A percentile compares a stretch with the other conserved stretches of the same genome.
Evolutionary conservation across 2,113 vertebrate genomes (phyloP).

Genomic region (Mesembrinibis cayennensis): DNA sequence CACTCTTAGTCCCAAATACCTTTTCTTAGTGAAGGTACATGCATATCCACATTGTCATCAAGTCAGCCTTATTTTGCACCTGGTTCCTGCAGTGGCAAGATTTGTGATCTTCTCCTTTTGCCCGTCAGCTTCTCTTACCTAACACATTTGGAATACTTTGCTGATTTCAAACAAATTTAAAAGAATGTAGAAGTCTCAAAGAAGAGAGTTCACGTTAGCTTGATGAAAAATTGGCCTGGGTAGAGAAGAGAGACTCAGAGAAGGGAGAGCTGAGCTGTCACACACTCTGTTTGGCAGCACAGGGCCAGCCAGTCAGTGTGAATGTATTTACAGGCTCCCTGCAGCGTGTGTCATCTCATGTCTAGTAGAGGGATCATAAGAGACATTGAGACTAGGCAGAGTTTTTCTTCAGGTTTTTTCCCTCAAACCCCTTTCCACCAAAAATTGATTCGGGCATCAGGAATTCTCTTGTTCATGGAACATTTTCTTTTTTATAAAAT

Average conservation of each 20-base stretch:
- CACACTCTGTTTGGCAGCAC: neutral
- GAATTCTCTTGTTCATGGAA: neutral
- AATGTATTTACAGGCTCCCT: neutral
- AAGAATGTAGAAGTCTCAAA: neutral
- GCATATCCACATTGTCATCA: neutral
- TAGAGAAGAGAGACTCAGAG: neutral
- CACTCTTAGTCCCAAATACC: neutral
- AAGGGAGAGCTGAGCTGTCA: neutral
- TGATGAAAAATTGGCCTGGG: neutral
- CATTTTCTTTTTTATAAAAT: neutral
- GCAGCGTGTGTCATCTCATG: rapidly evolving
- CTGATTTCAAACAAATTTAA: neutral
- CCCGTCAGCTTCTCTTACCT: neutral
- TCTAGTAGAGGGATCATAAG: neutral
- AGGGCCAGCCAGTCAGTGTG: neutral
- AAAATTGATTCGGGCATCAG: neutral
- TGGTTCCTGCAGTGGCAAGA: neutral
- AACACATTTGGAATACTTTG: neutral
- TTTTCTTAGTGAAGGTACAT: neutral
- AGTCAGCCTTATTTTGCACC: neutral
- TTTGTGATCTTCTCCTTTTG: neutral
- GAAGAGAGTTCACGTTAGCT: neutral
- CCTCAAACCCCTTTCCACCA: neutral
- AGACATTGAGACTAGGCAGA: neutral
- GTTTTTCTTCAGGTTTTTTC: neutral